Base-by-base conservation (phyloP, 2,888 invertebrate genomes). In the Charanyca ferruginea region DNA sequence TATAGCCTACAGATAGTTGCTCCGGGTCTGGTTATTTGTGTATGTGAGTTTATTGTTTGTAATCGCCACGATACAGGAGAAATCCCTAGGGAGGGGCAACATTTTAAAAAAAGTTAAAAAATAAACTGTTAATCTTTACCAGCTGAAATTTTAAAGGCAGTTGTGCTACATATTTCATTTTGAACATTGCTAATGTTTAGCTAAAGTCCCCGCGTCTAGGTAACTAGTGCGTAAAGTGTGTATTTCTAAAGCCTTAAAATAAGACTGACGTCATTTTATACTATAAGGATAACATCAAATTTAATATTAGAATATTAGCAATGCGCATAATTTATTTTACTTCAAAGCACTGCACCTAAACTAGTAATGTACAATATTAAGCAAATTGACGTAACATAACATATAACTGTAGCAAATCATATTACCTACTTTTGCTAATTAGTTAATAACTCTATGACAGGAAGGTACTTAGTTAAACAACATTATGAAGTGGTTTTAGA, bases 251-350 rank as follows among this genome's bases (percentile, higher is more conserved):
- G 13, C 49, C 32, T 32, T 23, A 38, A 38, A 63, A 44, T 70
- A 63, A 54, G 0, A 0, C 49, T 55, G 49, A 54, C 49, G 20
- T 32, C 16, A 51, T 9, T 60, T 60, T 7, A 11, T 20, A 44
- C 28, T 3, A 13, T 23, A 48, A 41, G 66, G 18, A 62, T 54
- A 48, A 69, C 13, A 16, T 28, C 11, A 54, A 25, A 5, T 49
- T 28, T 45, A 35, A 23, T 38, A 51, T 63, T 63, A 28, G 16
- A 54, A 53, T 42, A 69, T 48, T 58, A 35, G 41, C 16, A 38
- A 38, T 38, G 38, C 38, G 38, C 16, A 38, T 57, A 23, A 9
- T 47, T 47, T 11, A 32, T 16, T 18, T 28, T n/a, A 13, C 1
- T 20, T 11, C n/a, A 48, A 23, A 49, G 6, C 6, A 9, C 5